Base-by-base conservation (phyloP, 1,140 invertebrate genomes). In the Drosophila insularis region DNA sequence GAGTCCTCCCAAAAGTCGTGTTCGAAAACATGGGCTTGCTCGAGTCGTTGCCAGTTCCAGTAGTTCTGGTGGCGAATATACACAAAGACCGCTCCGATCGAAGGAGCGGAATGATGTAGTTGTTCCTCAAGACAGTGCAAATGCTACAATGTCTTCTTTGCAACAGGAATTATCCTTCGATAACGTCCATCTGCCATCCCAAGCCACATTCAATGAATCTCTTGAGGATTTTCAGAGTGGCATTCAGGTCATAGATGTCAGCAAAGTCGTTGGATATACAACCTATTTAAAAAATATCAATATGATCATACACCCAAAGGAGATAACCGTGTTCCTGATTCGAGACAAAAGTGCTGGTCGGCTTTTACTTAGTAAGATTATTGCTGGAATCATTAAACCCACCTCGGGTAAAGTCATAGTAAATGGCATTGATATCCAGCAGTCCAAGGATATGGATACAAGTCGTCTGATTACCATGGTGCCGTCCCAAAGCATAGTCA, bases 401-500 rank as follows among this genome's bases (percentile, higher is more conserved):
- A 94, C 94, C 0, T 93, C 92, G 58, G 96, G 96, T 14, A 95
- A 94, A 11, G 95, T 95, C 1, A 75, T 93, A 2, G 93, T 97
- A 1, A 94, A 95, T 81, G 95, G 94, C 21, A 93, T 93, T 85
- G 95, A 96, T 89, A 95, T 96, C 37, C 86, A 92, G n/a, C 93
- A 21, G 17, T 21, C 87, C 2, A 91, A 95, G 54, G 93, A 93
- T 69, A 84, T 86, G 5, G 78, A 84, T 74, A 95, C 96, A 1
- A 93, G 96, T n/a, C 90, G 92, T 10, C 95, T 94, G 63, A 92
- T 98, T 1, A 97, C 97, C 2, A 92, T 98, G 5, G 99, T 98
- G 92, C 98, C 98, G 2, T 98, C 99, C 92, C 97, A 98, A 87
- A 97, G 99, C 92, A 96, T 98, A 70, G 93, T 99, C 1, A 98